phyloP scores from a whole-genome alignment of 1,140 invertebrate genomes.

The Colletes latitarsis region DNA sequence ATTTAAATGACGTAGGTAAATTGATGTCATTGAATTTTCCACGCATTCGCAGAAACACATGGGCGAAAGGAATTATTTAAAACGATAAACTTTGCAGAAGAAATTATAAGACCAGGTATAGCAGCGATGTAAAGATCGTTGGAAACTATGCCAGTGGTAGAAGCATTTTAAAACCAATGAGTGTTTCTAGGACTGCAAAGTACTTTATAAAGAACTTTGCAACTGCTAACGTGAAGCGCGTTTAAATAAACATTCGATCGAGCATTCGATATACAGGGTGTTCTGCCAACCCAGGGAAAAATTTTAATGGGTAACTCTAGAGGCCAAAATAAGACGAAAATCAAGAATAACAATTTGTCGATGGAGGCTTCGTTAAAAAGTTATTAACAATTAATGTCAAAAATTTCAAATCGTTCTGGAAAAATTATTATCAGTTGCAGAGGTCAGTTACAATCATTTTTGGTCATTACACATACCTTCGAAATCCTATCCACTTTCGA shows the following conservation, averaged over 20 bases:
- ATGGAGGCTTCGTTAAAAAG: no score
- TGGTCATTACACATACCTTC: no score
- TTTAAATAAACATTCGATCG: background rate
- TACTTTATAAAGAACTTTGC: slow-evolving; percentile 11
- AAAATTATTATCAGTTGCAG: no score
- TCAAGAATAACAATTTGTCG: no score
- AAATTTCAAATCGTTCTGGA: no score
- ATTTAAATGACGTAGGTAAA: background rate
- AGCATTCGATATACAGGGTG: no score
- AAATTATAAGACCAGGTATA: slow-evolving; percentile 20
- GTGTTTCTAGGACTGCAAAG: slow-evolving; percentile 7
- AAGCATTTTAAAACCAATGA: slow-evolving; percentile 16
- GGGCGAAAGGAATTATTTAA: slow-evolving; percentile 28
- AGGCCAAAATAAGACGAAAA: no score
- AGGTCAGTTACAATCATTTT: no score
- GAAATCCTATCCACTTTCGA: no score
- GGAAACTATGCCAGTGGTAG: slow-evolving; percentile 1
- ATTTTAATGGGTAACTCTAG: no score
- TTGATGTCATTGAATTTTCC: background rate
- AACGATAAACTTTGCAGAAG: slow-evolving; percentile 13
- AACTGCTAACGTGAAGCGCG: background rate
- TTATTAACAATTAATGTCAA: no score
- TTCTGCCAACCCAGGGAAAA: no score
- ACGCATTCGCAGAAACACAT: background rate
- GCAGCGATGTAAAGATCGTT: background rate